Percentiles rank a stretch among this genome's conserved stretches.
Evolutionary conservation across 2,113 vertebrate species (phyloP).

Genomic region (Castor canadensis): DNA sequence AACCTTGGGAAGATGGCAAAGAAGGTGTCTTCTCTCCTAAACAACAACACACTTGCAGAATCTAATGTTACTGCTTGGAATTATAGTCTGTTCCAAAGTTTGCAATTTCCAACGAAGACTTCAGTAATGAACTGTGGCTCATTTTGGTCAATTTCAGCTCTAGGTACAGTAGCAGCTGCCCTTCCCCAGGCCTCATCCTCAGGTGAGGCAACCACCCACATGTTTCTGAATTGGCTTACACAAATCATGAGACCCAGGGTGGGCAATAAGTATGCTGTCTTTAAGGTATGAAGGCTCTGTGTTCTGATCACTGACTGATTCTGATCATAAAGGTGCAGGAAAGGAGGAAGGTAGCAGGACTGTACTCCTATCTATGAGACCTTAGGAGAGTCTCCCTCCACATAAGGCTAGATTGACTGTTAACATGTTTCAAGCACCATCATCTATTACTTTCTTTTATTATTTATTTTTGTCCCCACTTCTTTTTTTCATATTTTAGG

Average conservation of each 20-base stretch:
- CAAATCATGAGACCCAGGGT: not conserved
- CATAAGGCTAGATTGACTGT: too few species aligned
- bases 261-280: too few species aligned
- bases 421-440: too few species aligned
- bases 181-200: too few species aligned
- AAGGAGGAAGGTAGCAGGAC: accelerated
- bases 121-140: not conserved
- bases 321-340: not conserved
- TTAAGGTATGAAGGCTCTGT: not conserved
- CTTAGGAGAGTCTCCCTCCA: too few species aligned
- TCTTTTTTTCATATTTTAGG: too few species aligned
- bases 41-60: not conserved
- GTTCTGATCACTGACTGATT: not conserved
- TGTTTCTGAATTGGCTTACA: too few species aligned
- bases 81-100: not conserved
- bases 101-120: too few species aligned
- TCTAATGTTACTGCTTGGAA: not conserved
- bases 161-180: not conserved
- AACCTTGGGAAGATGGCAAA: not conserved
- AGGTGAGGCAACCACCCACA: accelerated
- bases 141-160: not conserved
- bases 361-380: not conserved
- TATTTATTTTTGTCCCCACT: too few species aligned
- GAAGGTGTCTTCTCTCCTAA: not conserved
- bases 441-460: too few species aligned